Evolutionary conservation across 2,797 vertebrate species (phyloP).

Genomic region (Avahi laniger): DNA sequence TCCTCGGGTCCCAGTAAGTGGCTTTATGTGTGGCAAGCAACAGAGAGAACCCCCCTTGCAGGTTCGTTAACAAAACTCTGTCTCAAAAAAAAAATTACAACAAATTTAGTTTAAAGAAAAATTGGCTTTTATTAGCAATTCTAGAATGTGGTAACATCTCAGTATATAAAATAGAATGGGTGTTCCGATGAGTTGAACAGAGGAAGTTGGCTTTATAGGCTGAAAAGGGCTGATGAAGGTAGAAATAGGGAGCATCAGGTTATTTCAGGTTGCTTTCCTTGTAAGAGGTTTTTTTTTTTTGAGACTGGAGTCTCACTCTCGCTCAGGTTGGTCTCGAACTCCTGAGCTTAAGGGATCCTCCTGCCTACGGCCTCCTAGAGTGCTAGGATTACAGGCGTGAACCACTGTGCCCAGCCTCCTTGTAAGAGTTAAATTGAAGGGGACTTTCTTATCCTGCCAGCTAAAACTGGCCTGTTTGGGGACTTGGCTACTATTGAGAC

Average conservation of each 20-base stretch:
- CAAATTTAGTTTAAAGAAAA: background rate
- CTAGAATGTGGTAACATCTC: background rate
- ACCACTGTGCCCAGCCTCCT: background rate
- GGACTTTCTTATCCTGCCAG: background rate
- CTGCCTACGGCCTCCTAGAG: too few relatives aligned
- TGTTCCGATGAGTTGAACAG: background rate
- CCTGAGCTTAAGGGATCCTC: too few relatives aligned
- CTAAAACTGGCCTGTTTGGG: background rate
- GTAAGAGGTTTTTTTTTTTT: background rate
- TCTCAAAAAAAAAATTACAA: background rate
- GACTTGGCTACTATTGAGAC: background rate
- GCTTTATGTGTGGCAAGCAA: too few relatives aligned
- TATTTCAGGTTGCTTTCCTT: background rate
- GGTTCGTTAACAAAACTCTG: too few relatives aligned
- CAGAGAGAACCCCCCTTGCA: too few relatives aligned
- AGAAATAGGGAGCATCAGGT: background rate
- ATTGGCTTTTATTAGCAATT: background rate
- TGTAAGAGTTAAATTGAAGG: background rate
- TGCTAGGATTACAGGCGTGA: too few relatives aligned
- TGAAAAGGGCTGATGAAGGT: background rate
- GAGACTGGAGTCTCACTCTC: too few relatives aligned
- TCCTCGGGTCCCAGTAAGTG: too few relatives aligned
- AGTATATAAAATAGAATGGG: background rate
- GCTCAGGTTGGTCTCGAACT: too few relatives aligned
- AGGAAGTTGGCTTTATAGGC: background rate